phyloP scores from a whole-genome alignment of 2,797 vertebrate genomes.

The Syngnathus acus region DNA sequence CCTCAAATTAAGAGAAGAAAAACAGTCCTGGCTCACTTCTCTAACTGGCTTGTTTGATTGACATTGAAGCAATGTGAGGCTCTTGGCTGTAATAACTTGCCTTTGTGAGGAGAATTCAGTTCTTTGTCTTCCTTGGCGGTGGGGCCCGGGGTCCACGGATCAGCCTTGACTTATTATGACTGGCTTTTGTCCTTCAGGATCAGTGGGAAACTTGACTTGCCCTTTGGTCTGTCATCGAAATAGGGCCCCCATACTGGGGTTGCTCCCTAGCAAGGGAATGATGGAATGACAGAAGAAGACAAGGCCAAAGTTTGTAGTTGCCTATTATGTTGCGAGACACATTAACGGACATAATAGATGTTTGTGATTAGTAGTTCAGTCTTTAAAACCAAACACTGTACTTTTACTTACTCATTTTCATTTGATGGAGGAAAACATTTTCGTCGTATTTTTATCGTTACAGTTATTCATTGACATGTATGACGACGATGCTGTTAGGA shows the following conservation, averaged over 20 bases:
- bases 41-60: slow-evolving; percentile 59
- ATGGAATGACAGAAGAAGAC: slow-evolving; percentile 38
- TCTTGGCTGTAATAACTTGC: slow-evolving; percentile 64
- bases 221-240: slow-evolving; percentile 58
- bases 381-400: background rate
- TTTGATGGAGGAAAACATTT: background rate
- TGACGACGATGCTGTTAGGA: too few relatives aligned
- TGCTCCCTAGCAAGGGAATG: slow-evolving; percentile 37
- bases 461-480: background rate
- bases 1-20: slow-evolving; percentile 68
- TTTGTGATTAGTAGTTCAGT: background rate
- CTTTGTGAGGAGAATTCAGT: slow-evolving; percentile 51
- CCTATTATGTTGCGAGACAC: slow-evolving; percentile 14
- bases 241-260: slow-evolving; percentile 48
- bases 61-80: slow-evolving; percentile 62
- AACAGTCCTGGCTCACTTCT: slow-evolving; percentile 47
- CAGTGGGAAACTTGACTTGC: slow-evolving; percentile 62
- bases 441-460: background rate
- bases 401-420: background rate
- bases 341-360: background rate
- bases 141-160: slow-evolving; percentile 51
- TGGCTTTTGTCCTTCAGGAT: slow-evolving; percentile 61
- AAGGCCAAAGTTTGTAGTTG: slow-evolving; percentile 21
- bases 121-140: slow-evolving; percentile 60
- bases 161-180: slow-evolving; percentile 66